Evolutionary conservation across 2,888 invertebrate genomes (phyloP), one percentile per base, ranked within the genome.

Genomic region (Cynaeus angustus): DNA sequence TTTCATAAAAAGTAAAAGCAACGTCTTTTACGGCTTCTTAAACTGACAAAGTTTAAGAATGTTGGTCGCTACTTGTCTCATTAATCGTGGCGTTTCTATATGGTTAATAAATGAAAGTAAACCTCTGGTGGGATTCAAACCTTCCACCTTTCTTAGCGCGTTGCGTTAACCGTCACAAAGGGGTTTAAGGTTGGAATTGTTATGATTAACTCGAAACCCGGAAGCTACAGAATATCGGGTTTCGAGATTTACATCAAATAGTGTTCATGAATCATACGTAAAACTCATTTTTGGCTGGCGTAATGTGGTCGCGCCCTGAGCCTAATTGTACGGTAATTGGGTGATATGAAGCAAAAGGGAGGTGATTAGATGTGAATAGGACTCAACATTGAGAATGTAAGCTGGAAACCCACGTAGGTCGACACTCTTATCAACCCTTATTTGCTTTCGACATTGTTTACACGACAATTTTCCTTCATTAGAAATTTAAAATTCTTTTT

Each of bases 401-500:
- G 9, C n/a, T 50, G 26, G 2, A 28, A 52, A 43, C 28, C 21
- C 8, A 55, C 55, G 10, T 12, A 56, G 56, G 21, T 16, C 56
- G 41, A 43, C 43, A 56, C 37, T 38, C 16, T 56, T 56, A 43
- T 43, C 56, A 6, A 56, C 56, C 56, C 56, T 43, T 56, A 56
- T 56, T 56, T 56, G 56, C 41, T 43, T 41, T 16, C 21, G 30
- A 55, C 53, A 14, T 43, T 56, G 43, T 56, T 56, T 56, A 56
- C 56, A 43, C 56, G 37, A 12, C 56, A 56, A 43, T 56, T 56
- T 56, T 21, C 48, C 26, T 41, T 56, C 56, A 56, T 56, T 56
- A 56, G 56, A 56, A 56, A 56, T 56, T 56, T 41, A 56, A 56
- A 56, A 56, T 56, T 56, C 56, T 56, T 43, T 43, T 56, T 41